Percentiles rank a stretch among this genome's conserved stretches.
These are phyloP conservation scores for Oryzias melastigma DNA, from an alignment of 2,113 vertebrate species.

Conservation along the genomic window DNA sequence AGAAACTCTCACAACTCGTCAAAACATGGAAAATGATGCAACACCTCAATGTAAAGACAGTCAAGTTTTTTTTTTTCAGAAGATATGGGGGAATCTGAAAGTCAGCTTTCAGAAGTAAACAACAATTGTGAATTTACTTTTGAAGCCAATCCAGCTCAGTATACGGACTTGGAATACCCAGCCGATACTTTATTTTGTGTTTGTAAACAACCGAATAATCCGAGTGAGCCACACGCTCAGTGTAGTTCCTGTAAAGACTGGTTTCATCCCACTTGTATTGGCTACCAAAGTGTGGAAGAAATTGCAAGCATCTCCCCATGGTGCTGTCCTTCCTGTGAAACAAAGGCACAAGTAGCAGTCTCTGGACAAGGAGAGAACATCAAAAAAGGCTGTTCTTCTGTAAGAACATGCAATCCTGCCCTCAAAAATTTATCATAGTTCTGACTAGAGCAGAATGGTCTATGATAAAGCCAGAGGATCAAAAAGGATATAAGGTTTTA, in stretches of 20 bases:
- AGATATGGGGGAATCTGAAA: too few species aligned
- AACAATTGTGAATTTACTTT: too few species aligned
- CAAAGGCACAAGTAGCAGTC: neutral
- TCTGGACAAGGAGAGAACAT: neutral
- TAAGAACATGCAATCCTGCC: neutral
- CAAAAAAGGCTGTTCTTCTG: neutral
- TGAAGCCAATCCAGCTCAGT: neutral
- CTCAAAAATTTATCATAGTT: neutral
- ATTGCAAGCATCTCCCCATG: neutral
- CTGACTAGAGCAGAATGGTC: neutral
- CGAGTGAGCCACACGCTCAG: neutral
- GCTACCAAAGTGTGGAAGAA: neutral
- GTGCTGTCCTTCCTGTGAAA: neutral
- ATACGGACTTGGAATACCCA: neutral
- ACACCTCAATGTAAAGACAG: too few species aligned
- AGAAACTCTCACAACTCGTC: too few species aligned
- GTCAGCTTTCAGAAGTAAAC: too few species aligned
- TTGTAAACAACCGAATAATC: conserved; percentile 2
- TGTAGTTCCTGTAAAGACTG: neutral
- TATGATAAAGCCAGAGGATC: neutral
- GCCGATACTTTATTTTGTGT: neutral
- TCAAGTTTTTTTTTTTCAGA: too few species aligned
- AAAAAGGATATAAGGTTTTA: neutral
- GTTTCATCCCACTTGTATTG: neutral
- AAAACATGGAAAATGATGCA: too few species aligned